These are phyloP conservation scores for Oryzias javanicus DNA, from an alignment of 2,113 vertebrate genomes.

Conservation along the genomic window DNA sequence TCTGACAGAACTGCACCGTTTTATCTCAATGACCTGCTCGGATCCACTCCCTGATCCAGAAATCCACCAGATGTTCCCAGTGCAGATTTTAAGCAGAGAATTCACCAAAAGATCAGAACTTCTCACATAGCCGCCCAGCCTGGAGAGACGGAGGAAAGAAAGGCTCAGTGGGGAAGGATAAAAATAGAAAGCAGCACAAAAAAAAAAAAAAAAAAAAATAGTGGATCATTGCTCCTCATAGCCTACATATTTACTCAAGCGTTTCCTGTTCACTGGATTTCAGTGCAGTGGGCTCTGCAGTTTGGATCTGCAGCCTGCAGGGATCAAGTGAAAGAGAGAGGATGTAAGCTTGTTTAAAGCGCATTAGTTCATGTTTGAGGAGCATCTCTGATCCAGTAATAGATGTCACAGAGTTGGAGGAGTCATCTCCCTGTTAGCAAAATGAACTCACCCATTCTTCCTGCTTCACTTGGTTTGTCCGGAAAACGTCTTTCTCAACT, in stretches of 20 bases:
- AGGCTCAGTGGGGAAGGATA: slow-evolving; percentile 17
- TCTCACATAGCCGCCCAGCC: not conserved
- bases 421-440: not conserved
- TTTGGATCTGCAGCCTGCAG: slow-evolving; percentile 33
- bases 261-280: slow-evolving; percentile 1
- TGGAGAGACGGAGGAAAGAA: slow-evolving; percentile 20
- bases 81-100: slow-evolving; percentile 1
- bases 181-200: slow-evolving; percentile 56
- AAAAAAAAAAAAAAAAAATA: slow-evolving; percentile 18
- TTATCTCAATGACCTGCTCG: slow-evolving; percentile 33
- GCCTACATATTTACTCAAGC: slow-evolving; percentile 34
- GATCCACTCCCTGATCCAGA: slow-evolving; percentile 23
- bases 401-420: slow-evolving; percentile 22
- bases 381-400: slow-evolving; percentile 22
- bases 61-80: slow-evolving; percentile 52
- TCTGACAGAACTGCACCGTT: slow-evolving; percentile 2
- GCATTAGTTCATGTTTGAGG: slow-evolving; percentile 51
- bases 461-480: slow-evolving; percentile 13
- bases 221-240: slow-evolving; percentile 11
- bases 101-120: slow-evolving; percentile 5
- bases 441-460: slow-evolving; percentile 3
- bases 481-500: slow-evolving; percentile 22
- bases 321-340: slow-evolving; percentile 6
- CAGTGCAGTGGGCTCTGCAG: slow-evolving; percentile 12
- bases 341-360: slow-evolving; percentile 31